Evolutionary conservation across 2,113 vertebrate species (phyloP).

Genomic region (Pseudorasbora parva): DNA sequence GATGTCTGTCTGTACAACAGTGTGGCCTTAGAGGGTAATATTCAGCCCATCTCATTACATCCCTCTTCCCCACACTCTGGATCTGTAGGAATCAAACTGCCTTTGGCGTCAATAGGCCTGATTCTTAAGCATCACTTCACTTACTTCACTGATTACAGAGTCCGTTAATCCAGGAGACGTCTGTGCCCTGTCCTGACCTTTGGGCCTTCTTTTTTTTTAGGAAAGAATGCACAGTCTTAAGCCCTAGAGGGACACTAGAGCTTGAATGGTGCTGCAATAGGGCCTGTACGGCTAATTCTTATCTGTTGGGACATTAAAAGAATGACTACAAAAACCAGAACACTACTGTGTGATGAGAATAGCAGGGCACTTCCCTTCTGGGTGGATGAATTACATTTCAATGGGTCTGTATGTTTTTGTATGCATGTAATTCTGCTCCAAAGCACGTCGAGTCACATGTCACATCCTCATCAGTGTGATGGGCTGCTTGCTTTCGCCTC

Average conservation of each 20-base stretch:
- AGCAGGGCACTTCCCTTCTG: slow-evolving; percentile 24
- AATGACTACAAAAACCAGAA: slow-evolving; percentile 15
- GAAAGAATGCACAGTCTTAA: background rate
- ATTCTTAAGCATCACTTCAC: background rate
- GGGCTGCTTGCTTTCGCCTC: background rate
- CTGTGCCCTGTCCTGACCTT: background rate
- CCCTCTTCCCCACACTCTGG: slow-evolving; percentile 11
- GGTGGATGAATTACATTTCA: slow-evolving; percentile 24
- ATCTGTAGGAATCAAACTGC: slow-evolving; percentile 34
- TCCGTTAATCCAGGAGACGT: background rate
- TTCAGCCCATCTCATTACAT: slow-evolving; percentile 3
- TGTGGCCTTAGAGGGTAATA: slow-evolving; percentile 57
- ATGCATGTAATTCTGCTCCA: slow-evolving; percentile 59
- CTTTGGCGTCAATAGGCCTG: slow-evolving; percentile 29
- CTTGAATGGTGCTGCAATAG: slow-evolving; percentile 19
- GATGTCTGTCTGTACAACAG: slow-evolving; percentile 51
- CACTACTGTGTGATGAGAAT: slow-evolving; percentile 15
- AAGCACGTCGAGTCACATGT: slow-evolving; percentile 25
- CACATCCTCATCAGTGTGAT: background rate
- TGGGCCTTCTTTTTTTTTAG: background rate
- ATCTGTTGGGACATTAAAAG: slow-evolving; percentile 18
- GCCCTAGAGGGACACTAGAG: slow-evolving; percentile 24
- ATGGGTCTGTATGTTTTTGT: slow-evolving; percentile 37
- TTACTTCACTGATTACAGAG: slow-evolving; percentile 2
- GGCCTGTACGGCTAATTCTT: background rate